Evolutionary conservation across 2,113 vertebrate genomes (phyloP).

Genomic region (Podocnemis expansa): DNA sequence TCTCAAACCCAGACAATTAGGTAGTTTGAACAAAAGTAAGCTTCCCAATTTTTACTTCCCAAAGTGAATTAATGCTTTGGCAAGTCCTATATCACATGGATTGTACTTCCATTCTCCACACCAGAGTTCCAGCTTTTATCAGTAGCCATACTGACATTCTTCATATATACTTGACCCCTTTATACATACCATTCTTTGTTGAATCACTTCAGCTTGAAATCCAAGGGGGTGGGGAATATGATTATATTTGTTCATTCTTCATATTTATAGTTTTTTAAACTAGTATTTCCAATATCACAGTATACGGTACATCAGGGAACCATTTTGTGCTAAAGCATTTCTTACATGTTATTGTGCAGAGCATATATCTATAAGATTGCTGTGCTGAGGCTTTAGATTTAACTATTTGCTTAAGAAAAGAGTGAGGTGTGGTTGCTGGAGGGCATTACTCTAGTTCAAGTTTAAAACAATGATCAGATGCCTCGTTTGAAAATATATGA

Average conservation of each 20-base stretch:
- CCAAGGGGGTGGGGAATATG: neutral
- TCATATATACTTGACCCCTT: neutral
- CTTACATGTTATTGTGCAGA: neutral
- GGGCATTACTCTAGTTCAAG: neutral
- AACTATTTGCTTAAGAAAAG: neutral
- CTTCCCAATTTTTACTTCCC: neutral
- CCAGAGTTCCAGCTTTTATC: neutral
- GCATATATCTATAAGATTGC: neutral
- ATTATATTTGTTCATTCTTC: neutral
- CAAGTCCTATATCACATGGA: neutral
- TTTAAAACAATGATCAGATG: slow-evolving; percentile 23
- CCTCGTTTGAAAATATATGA: neutral
- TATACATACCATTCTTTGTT: neutral
- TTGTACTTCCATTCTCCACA: neutral
- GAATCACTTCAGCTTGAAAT: neutral
- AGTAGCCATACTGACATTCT: neutral
- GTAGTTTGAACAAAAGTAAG: neutral
- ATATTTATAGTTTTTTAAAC: neutral
- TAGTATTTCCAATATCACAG: neutral
- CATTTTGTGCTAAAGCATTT: neutral
- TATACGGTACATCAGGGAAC: neutral
- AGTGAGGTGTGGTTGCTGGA: neutral
- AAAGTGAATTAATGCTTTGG: neutral
- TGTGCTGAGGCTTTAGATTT: slow-evolving; percentile 17
- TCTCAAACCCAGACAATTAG: neutral